Conservation (phyloP, 2,888 invertebrate genomes). For the Cantharis flavilabris region DNA sequence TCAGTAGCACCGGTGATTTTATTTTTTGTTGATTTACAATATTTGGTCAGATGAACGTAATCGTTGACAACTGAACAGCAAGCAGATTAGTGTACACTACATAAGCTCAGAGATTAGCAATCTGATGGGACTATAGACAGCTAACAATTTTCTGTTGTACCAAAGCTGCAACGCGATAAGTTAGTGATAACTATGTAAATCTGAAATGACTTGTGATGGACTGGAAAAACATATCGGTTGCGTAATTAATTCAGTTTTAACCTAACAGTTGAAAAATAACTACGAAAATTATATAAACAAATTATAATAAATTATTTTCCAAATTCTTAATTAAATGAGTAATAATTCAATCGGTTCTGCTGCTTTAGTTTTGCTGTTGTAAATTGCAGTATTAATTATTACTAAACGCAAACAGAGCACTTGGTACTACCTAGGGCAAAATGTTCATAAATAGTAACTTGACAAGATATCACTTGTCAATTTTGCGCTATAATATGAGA, state of each 20-base stretch:
- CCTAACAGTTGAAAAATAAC: background rate
- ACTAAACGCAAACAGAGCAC: background rate
- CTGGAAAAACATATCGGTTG: no score
- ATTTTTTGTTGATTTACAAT: background rate
- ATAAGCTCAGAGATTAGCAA: background rate
- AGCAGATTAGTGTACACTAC: background rate
- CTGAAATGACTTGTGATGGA: background rate
- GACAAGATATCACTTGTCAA: slow-evolving; percentile 5
- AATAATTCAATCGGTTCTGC: background rate
- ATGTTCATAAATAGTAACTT: slow-evolving; percentile 2
- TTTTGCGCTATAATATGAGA: background rate
- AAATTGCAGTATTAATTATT: background rate
- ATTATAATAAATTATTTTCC: background rate
- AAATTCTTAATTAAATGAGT: background rate
- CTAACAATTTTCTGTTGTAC: background rate
- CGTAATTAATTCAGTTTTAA: background rate
- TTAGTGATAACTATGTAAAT: background rate
- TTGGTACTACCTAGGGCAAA: background rate
- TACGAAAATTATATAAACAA: background rate
- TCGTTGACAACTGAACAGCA: background rate
- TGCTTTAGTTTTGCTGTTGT: background rate
- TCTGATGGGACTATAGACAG: background rate
- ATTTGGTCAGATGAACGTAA: background rate
- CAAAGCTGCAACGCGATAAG: background rate
- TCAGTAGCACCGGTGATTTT: no score